These are phyloP conservation scores for Neostethus bicornis DNA, from an alignment of 2,797 vertebrate species.

Conservation along the genomic window DNA sequence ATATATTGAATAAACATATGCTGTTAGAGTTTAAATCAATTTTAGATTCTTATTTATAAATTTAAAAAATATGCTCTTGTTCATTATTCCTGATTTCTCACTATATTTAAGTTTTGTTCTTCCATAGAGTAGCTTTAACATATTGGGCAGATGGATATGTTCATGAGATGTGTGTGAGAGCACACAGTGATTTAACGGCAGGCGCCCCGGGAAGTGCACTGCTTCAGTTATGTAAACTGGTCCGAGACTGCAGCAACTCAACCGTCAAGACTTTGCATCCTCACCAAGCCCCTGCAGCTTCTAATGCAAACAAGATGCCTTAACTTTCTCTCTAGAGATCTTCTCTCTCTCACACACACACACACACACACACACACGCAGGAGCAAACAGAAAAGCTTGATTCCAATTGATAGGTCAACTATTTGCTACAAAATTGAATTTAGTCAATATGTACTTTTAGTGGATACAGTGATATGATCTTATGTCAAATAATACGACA, in stretches of 20 bases:
- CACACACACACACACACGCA: constrained; percentile 8
- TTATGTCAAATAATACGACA: background rate
- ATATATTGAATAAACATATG: no score
- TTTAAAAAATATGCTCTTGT: no score
- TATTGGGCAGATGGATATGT: background rate
- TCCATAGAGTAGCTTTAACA: background rate
- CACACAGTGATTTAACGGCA: constrained; percentile 78
- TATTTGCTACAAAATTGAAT: background rate
- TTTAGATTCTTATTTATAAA: no score
- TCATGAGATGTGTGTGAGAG: constrained; percentile 26
- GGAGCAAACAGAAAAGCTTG: constrained; percentile 4
- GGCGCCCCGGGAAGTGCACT: constrained; percentile 63
- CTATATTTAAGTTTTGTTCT: background rate
- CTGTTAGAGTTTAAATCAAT: no score
- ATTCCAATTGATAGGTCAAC: background rate
- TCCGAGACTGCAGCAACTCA: constrained; percentile 76
- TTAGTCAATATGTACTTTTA: background rate
- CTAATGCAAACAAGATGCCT: constrained; percentile 77
- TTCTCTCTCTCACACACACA: constrained; percentile 16
- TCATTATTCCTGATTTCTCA: background rate
- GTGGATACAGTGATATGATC: background rate
- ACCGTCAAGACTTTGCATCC: constrained; percentile 83
- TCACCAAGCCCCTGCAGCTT: constrained; percentile 73
- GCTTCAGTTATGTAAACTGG: constrained; percentile 88
- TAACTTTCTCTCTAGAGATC: constrained; percentile 45